These are phyloP conservation scores for Nasonovia ribisnigri DNA, from an alignment of 2,888 invertebrate genomes.

Conservation along the genomic window DNA sequence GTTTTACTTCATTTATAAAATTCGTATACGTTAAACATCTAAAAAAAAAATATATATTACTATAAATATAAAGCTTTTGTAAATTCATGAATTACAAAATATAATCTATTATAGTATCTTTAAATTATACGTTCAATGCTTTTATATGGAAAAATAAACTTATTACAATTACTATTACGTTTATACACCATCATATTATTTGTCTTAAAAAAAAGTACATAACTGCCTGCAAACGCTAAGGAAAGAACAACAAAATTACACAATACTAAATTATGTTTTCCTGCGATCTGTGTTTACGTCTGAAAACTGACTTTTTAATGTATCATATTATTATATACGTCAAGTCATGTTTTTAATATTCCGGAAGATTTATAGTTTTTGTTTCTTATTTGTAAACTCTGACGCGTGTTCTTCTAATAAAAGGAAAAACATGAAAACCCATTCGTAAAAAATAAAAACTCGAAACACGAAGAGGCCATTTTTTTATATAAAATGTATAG, in stretches of 20 bases:
- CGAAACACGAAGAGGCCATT: background rate
- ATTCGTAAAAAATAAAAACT: slow-evolving; percentile 20
- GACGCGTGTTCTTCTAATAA: background rate
- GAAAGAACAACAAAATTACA: background rate
- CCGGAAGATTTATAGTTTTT: slow-evolving; percentile 20
- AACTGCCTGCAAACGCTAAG: background rate
- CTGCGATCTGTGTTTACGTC: background rate
- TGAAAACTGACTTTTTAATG: slow-evolving; percentile 10
- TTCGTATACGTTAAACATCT: background rate
- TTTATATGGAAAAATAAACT: background rate
- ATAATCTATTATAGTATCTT: background rate
- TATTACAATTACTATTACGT: background rate
- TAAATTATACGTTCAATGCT: background rate
- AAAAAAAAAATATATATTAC: background rate
- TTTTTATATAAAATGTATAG: background rate
- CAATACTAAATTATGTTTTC: slow-evolving; percentile 21
- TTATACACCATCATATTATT: background rate
- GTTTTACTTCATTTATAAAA: background rate
- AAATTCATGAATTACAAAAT: background rate
- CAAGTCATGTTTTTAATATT: slow-evolving; percentile 31
- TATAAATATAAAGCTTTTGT: background rate
- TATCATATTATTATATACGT: slow-evolving; percentile 20
- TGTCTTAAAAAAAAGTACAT: background rate
- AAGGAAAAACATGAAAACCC: slow-evolving; percentile 19
- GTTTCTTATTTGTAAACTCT: slow-evolving; percentile 14